A percentile compares a stretch with the other conserved stretches of the same genome.
phyloP scores from a whole-genome alignment of 2,113 vertebrate genomes.

The Monopterus albus region DNA sequence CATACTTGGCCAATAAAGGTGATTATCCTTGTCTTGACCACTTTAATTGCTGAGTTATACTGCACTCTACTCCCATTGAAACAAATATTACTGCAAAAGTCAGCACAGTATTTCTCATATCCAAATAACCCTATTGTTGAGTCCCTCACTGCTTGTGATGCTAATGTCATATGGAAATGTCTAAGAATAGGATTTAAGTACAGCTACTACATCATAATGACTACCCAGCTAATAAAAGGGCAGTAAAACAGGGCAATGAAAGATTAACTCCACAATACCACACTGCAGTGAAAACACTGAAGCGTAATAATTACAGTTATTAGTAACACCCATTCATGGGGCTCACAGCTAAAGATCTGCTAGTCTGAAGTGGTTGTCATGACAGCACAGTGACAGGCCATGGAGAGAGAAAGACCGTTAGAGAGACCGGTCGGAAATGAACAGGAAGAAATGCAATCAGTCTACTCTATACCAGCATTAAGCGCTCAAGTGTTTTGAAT shows the following conservation, averaged over 20 bases:
- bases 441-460: conserved; percentile 13
- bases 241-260: background rate
- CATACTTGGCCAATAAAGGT: no score
- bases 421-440: background rate
- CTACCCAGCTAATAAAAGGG: background rate
- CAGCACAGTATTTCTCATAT: background rate
- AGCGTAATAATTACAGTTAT: conserved; percentile 24
- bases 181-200: no score
- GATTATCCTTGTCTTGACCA: no score
- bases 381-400: conserved; percentile 40
- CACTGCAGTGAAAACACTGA: background rate
- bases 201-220: background rate
- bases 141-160: background rate
- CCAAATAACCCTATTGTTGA: background rate
- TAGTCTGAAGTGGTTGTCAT: conserved; percentile 54
- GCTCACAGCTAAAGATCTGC: conserved; percentile 33
- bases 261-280: background rate
- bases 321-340: conserved; percentile 18
- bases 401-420: background rate
- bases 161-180: background rate
- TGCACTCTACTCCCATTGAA: no score
- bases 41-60: no score
- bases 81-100: no score
- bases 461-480: conserved; percentile 1
- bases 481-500: conserved; percentile 47